Evolutionary conservation across 53 echinoderm and acorn worm genomes (phyloP).

Genomic region (Crossaster papposus): DNA sequence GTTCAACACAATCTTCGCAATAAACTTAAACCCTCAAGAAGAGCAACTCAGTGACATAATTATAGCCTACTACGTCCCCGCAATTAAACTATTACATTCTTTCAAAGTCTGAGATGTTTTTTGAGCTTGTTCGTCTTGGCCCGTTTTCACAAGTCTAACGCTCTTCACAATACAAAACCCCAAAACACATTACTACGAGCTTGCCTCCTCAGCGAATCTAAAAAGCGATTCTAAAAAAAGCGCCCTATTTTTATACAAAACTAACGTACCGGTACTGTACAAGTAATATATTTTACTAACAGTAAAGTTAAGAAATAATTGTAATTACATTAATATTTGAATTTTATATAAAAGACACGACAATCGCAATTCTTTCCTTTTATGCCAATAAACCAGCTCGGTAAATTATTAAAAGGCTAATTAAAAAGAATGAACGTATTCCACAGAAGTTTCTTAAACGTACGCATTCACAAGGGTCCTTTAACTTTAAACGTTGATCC

Average conservation of each 20-base stretch:
- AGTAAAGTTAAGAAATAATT: not conserved
- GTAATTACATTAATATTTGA: not conserved
- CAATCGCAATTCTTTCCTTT: not conserved
- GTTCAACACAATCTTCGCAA: no score
- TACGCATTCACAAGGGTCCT: no score
- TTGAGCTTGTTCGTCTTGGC: no score
- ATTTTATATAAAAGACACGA: not conserved
- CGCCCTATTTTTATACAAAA: conserved; percentile 35
- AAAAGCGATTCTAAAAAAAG: not conserved
- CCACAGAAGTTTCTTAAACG: no score
- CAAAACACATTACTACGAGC: not conserved
- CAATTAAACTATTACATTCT: no score
- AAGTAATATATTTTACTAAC: not conserved
- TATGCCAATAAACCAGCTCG: no score
- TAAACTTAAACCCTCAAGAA: no score
- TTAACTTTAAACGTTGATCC: not conserved
- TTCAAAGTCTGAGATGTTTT: no score
- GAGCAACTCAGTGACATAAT: no score
- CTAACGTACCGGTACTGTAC: conserved; percentile 53
- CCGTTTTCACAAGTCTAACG: not conserved
- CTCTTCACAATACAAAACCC: not conserved
- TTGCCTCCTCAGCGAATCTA: not conserved
- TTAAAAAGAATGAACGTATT: no score
- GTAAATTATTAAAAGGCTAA: no score
- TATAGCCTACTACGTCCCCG: no score